Evolutionary conservation across 2,113 vertebrate species (phyloP).

Genomic region (Cinclus mexicanus): DNA sequence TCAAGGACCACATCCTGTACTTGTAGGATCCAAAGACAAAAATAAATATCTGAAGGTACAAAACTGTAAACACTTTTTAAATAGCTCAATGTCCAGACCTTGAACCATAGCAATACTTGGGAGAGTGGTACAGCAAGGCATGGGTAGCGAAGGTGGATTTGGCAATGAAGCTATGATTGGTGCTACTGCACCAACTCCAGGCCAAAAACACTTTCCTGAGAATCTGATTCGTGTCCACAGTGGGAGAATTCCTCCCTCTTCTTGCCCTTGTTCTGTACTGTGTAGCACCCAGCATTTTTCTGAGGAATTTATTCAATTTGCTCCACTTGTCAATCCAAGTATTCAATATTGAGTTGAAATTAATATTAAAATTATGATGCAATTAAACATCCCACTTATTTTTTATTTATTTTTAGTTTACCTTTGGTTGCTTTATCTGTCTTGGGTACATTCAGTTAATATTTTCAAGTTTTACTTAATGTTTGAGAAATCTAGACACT

Average conservation of each 20-base stretch:
- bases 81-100: not conserved
- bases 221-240: not conserved
- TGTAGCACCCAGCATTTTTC: not conserved
- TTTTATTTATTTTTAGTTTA: not conserved
- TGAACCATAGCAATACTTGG: not conserved
- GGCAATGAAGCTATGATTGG: not conserved
- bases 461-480: not conserved
- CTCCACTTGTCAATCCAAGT: not conserved
- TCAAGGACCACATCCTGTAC: not conserved
- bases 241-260: not conserved
- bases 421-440: not conserved
- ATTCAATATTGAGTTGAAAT: not conserved
- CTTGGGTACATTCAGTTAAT: not conserved
- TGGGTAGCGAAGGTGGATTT: not conserved
- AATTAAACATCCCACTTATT: not conserved
- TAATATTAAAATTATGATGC: not conserved
- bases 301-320: not conserved
- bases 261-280: not conserved
- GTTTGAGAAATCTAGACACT: not conserved
- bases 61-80: not conserved
- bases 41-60: conserved; percentile 39
- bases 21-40: not conserved
- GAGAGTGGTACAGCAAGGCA: too few relatives aligned
- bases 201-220: not conserved
- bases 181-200: not conserved